Evolutionary conservation across 2,113 vertebrate species (phyloP).

Genomic region (Cyprinodon variegatus): DNA sequence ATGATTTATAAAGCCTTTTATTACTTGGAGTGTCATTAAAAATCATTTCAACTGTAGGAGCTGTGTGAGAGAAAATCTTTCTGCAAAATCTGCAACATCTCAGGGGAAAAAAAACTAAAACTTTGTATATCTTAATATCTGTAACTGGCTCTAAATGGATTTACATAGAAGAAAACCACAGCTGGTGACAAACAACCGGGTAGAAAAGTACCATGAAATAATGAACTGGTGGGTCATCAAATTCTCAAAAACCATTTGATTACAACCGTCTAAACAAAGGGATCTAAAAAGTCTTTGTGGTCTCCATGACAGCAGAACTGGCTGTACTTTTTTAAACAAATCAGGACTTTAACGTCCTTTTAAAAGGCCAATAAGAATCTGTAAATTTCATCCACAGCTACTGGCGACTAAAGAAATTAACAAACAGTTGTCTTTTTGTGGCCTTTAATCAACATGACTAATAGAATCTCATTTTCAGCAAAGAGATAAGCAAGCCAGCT

Average conservation of each 20-base stretch:
- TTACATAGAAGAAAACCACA: background rate
- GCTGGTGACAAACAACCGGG: background rate
- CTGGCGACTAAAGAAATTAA: slow-evolving; percentile 13
- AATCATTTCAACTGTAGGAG: too few relatives aligned
- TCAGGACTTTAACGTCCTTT: background rate
- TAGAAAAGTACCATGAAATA: background rate
- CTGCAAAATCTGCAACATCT: background rate
- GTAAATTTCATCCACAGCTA: slow-evolving; percentile 13
- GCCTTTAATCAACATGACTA: slow-evolving; percentile 32
- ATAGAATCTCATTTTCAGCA: slow-evolving; percentile 28
- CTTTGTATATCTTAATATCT: background rate
- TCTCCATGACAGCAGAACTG: background rate
- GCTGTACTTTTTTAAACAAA: background rate
- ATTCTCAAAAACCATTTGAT: background rate
- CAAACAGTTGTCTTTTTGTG: slow-evolving; percentile 5
- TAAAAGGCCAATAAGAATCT: slow-evolving; percentile 10
- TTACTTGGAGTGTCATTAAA: too few relatives aligned
- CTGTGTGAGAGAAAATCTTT: too few relatives aligned
- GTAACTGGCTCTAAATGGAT: background rate
- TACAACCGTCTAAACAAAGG: background rate
- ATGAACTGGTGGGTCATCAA: background rate
- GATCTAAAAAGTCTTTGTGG: background rate
- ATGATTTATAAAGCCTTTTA: too few relatives aligned
- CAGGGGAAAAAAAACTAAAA: too few relatives aligned
- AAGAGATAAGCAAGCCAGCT: slow-evolving; percentile 12